phyloP scores from a whole-genome alignment of 2,888 invertebrate species.

The Carcina quercana region DNA sequence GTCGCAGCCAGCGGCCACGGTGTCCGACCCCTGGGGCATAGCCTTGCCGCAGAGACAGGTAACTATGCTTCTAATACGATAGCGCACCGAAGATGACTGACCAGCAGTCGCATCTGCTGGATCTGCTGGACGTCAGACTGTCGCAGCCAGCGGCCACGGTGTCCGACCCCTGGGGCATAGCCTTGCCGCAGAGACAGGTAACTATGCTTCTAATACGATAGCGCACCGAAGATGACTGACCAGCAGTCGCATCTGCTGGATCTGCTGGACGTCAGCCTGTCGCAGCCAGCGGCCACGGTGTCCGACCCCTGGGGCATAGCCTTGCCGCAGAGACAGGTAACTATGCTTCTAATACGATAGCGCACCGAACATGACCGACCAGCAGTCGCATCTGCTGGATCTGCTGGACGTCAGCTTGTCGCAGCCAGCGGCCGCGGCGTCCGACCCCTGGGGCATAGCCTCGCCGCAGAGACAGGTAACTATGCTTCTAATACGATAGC shows the following conservation, averaged over 20 bases:
- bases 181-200: conserved; percentile 66
- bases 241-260: conserved; percentile 85
- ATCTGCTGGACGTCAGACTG: conserved; percentile 87
- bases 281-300: conserved; percentile 71
- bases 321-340: conserved; percentile 63
- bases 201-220: too few relatives aligned
- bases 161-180: conserved; percentile 88
- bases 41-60: conserved; percentile 68
- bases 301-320: conserved; percentile 88
- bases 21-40: conserved; percentile 88
- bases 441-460: conserved; percentile 87
- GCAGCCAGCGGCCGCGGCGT: conserved; percentile 61
- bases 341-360: too few relatives aligned
- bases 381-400: conserved; percentile 86
- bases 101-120: conserved; percentile 84
- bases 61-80: too few relatives aligned
- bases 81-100: too few relatives aligned
- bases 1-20: conserved; percentile 72
- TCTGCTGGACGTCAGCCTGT: conserved; percentile 86
- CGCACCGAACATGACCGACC: too few relatives aligned
- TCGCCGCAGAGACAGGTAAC: conserved; percentile 64
- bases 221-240: too few relatives aligned
- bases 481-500: too few relatives aligned
- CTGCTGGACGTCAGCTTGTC: conserved; percentile 87
- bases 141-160: conserved; percentile 73